These are phyloP conservation scores for Listronotus oregonensis DNA, from an alignment of 1,140 invertebrate species.

Conservation along the genomic window DNA sequence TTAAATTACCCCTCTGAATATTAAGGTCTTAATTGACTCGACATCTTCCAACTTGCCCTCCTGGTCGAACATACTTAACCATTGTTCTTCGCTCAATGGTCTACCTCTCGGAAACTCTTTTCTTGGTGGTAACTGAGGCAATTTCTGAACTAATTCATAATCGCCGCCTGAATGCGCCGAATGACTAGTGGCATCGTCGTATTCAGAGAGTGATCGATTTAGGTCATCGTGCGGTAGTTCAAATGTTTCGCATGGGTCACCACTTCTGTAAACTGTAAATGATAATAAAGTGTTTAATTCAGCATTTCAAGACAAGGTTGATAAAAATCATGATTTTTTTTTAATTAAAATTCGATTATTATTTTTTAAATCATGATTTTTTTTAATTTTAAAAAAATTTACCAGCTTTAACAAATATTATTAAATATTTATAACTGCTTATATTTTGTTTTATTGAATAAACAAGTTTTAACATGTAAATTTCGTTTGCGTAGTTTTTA, in stretches of 20 bases:
- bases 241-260: constrained; percentile 58
- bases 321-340: too few relatives aligned
- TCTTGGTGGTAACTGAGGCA: constrained; percentile 63
- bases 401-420: too few relatives aligned
- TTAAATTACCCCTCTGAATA: constrained; percentile 83
- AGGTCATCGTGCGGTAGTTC: constrained; percentile 65
- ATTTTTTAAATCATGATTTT: too few relatives aligned
- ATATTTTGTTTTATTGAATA: too few relatives aligned
- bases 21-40: constrained; percentile 74
- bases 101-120: constrained; percentile 64
- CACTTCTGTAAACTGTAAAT: constrained; percentile 59
- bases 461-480: too few relatives aligned
- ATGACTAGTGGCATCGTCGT: constrained; percentile 47
- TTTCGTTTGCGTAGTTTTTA: too few relatives aligned
- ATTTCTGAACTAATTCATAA: constrained; percentile 71
- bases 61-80: constrained; percentile 75
- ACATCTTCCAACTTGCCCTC: constrained; percentile 77
- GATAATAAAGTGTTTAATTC: too few relatives aligned
- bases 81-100: constrained; percentile 78
- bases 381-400: too few relatives aligned
- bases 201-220: constrained; percentile 60
- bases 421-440: too few relatives aligned
- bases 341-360: too few relatives aligned
- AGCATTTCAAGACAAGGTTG: too few relatives aligned
- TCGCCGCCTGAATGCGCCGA: constrained; percentile 61